Percentiles rank a stretch among this genome's conserved stretches.
phyloP scores from a whole-genome alignment of 2,888 invertebrate species.

The Leucozona laternaria region DNA sequence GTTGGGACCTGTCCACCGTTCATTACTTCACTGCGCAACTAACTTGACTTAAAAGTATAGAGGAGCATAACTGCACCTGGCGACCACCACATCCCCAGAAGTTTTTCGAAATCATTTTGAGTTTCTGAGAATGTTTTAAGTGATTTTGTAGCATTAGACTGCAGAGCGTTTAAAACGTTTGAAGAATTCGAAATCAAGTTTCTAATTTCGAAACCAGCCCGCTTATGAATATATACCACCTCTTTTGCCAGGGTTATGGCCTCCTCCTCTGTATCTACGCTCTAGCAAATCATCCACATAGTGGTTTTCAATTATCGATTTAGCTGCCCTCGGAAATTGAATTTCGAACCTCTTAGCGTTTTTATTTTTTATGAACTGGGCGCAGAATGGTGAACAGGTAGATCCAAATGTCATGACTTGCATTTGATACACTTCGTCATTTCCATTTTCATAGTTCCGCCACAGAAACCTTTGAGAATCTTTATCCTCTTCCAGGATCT shows the following conservation, averaged over 20 bases:
- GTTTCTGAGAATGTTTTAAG: not conserved
- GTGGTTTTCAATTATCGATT: too few relatives aligned
- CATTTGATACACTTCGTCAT: too few relatives aligned
- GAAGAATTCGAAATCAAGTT: constrained; percentile 72
- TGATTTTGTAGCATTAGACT: not conserved
- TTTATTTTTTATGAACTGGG: too few relatives aligned
- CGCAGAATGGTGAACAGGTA: too few relatives aligned
- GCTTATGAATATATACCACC: not conserved
- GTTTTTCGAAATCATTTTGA: constrained; percentile 33
- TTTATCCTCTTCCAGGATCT: too few relatives aligned
- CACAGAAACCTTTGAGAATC: too few relatives aligned
- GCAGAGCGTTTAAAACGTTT: not conserved
- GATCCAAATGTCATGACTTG: too few relatives aligned
- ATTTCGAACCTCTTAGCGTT: too few relatives aligned
- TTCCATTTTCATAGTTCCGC: too few relatives aligned
- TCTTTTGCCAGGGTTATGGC: constrained; percentile 34
- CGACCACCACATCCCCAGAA: constrained; percentile 75
- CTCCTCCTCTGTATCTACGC: constrained; percentile 67
- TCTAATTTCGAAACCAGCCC: constrained; percentile 36
- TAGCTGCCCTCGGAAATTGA: too few relatives aligned
- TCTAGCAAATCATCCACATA: constrained; percentile 77
- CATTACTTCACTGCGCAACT: constrained; percentile 34
- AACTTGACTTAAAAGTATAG: constrained; percentile 45
- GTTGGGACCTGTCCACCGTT: too few relatives aligned
- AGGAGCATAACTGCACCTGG: constrained; percentile 61